Evolutionary conservation across 2,888 invertebrate species (phyloP), one percentile per base, ranked within the genome.

Genomic region (Yponomeuta evonymella): DNA sequence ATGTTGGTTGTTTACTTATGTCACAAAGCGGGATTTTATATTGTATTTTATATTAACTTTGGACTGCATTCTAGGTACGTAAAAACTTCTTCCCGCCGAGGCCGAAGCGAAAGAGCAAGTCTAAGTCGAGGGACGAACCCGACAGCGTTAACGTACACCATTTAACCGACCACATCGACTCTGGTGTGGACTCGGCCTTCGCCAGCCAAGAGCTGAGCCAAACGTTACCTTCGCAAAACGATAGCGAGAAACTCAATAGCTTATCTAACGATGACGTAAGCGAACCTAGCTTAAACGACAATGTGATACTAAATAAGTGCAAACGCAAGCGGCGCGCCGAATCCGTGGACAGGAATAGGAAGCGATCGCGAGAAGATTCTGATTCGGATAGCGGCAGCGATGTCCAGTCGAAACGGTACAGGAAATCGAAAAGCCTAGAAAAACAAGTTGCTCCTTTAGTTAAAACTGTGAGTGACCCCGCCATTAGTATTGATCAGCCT

Each of bases 1-100:
- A 8, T 43, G 5, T 43, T 36, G 5, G 43, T 8, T 43, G 5
- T 43, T 43, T 43, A 43, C 43, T 43, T 43, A 1, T 43, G 8
- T 43, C 43, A 43, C 43, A 43, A 43, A 43, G 43, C 43, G 43
- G 43, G 43, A 43, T 43, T 43, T 43, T 8, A 8, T 43, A 43
- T 43, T 8, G 23, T 23, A 43, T 4, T 58, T 58, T 9, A 64
- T 11, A 64, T 64, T 64, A 64, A 64, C 30, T 64, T 2, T 73
- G 67, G 69, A 64, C 72, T 71, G 58, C 73, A 80, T 84, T 90
- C 74, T 89, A 95, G 95, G 93, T 93, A 76, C 93, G 95, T 80
- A 95, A 95, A 84, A 94, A 90, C 78, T 93, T 94, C 81, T 95
- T 94, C 87, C 95, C 95, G 48, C 95, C 95, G 70, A 90, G 95